Percentiles rank a stretch among this genome's conserved stretches.
Evolutionary conservation across 2,113 vertebrate genomes (phyloP).

Genomic region (Thryonomys swinderianus): DNA sequence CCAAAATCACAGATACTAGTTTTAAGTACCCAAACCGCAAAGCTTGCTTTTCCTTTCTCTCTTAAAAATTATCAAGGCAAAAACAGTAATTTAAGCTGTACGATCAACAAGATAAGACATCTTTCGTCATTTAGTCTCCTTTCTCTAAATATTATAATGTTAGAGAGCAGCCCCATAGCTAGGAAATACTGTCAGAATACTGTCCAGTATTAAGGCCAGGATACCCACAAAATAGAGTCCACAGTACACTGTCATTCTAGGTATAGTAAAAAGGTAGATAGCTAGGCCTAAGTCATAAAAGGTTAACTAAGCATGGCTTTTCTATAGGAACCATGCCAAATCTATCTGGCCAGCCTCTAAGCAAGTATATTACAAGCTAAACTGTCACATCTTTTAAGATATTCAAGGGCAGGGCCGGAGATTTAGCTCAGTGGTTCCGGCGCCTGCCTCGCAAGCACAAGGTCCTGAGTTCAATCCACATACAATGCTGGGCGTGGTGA

Average conservation of each 20-base stretch:
- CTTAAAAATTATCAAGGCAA: not conserved
- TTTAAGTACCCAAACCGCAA: conserved; percentile 21
- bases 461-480: too few species aligned
- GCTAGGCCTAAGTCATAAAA: not conserved
- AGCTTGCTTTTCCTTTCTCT: not conserved
- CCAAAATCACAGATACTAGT: conserved; percentile 4
- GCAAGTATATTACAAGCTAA: not conserved
- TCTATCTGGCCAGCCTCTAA: conserved; percentile 10
- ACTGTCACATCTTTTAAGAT: conserved; percentile 5
- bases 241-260: not conserved
- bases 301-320: not conserved
- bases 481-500: too few species aligned
- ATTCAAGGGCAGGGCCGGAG: not conserved
- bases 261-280: conserved; percentile 28
- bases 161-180: not conserved
- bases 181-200: not conserved
- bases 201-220: not conserved
- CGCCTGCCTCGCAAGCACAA: too few species aligned
- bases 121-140: not conserved
- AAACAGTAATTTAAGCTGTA: conserved; percentile 43
- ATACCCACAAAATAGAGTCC: not conserved
- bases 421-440: too few species aligned
- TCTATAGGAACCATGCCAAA: not conserved
- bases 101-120: not conserved
- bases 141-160: conserved; percentile 20